phyloP scores from a whole-genome alignment of 2,888 invertebrate species.

The Lissonota sp. region DNA sequence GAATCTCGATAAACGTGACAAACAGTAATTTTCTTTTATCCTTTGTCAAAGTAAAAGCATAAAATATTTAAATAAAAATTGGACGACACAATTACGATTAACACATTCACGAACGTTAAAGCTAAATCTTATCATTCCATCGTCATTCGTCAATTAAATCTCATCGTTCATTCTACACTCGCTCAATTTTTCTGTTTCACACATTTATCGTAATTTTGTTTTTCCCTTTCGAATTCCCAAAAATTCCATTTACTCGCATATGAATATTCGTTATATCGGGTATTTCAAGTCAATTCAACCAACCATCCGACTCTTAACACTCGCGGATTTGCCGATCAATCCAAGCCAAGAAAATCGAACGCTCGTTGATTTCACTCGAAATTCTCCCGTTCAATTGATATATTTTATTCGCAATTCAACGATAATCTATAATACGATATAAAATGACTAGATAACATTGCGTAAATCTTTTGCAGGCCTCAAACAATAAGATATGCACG shows the following conservation, averaged over 20 bases:
- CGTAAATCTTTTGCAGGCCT: slow-evolving; percentile 75
- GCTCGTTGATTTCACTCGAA: too few species aligned
- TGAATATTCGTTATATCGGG: too few species aligned
- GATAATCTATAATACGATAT: slow-evolving; percentile 62
- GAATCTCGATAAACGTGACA: slow-evolving; percentile 68
- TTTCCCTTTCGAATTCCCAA: neutral
- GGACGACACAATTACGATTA: slow-evolving; percentile 36
- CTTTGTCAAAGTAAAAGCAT: slow-evolving; percentile 61
- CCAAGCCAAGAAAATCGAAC: too few species aligned
- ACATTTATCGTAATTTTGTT: neutral
- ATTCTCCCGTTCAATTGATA: neutral
- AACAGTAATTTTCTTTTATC: slow-evolving; percentile 9
- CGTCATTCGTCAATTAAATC: too few species aligned
- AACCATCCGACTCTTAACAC: too few species aligned
- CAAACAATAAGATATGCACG: slow-evolving; percentile 76
- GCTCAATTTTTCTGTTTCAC: neutral
- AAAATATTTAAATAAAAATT: slow-evolving; percentile 65
- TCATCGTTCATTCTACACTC: too few species aligned
- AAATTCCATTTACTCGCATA: too few species aligned
- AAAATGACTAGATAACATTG: slow-evolving; percentile 76
- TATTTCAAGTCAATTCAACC: too few species aligned
- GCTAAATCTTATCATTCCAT: too few species aligned
- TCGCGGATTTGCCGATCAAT: too few species aligned
- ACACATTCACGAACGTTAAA: neutral
- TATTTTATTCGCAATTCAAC: slow-evolving; percentile 47